Base-by-base conservation (phyloP, 1,140 invertebrate genomes). In the Ephestia elutella region DNA sequence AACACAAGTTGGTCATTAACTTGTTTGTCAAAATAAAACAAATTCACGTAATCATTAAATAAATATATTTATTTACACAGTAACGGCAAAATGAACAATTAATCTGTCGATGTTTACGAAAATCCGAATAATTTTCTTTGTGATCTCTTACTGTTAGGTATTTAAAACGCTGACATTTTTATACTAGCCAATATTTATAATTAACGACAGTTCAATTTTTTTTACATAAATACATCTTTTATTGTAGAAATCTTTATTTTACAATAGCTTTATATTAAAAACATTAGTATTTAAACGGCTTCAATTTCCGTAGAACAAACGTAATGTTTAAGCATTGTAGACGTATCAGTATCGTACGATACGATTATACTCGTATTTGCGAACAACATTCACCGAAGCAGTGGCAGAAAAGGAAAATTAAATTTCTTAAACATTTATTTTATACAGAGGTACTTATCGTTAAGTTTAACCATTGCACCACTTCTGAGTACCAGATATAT, bases 51-150 rank as follows among this genome's bases (percentile, higher is more conserved):
- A 76, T 80, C 73, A 74, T 87, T 87, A 87, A 87, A 87, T 87
- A 87, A 86, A 87, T 87, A 87, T 87, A 84, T 87, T 87, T 87
- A 87, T 87, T 86, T 87, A 87, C 82, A 87, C 56, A 76, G 65
- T 82, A 86, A 87, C 82, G 73, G 66, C 76, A 68, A 84, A 79
- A 75, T 78, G 73, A 82, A 79, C 74, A 78, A 73, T 79, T 73
- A 78, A 68, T 80, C 73, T 69, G 78, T 86, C 81, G 81, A 85
- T 87, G 80, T 80, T 75, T 71, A 73, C 49, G 66, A 74, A 77
- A 68, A 68, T 66, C 74, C 59, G 53, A 73, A 72, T 75, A 66
- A 74, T 75, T 69, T 68, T 72, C 38, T 70, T 73, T 61, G 32
- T 69, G 65, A 70, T 66, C 19, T 54, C 57, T 59, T 54, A 54